These are phyloP conservation scores for Pelagia noctiluca DNA, from an alignment of 30 jellyfish, hydroid and myxozoan species.

Conservation along the genomic window DNA sequence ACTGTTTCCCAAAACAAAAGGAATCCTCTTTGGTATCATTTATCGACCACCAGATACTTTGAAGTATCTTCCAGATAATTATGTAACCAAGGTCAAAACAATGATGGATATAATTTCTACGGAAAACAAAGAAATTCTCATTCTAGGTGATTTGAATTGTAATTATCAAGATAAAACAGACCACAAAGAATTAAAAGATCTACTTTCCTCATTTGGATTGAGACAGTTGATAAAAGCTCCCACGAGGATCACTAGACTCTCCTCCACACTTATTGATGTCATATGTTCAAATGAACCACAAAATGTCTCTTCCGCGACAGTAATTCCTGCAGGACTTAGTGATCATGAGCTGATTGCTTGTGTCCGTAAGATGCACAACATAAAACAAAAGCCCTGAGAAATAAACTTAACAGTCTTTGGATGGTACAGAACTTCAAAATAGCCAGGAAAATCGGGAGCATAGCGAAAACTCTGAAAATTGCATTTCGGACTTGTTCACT, in stretches of 20 bases:
- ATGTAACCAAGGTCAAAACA: slow-evolving; percentile 15
- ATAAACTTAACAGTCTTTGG: no score
- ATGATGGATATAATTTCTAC: slow-evolving; percentile 26
- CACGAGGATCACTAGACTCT: slow-evolving; percentile 53
- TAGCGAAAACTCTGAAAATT: no score
- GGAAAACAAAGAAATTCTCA: slow-evolving; percentile 37
- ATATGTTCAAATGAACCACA: slow-evolving; percentile 19
- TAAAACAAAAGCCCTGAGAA: slow-evolving; percentile 46
- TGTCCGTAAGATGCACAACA: slow-evolving; percentile 64
- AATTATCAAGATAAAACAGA: slow-evolving; percentile 44
- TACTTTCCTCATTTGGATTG: slow-evolving; percentile 35
- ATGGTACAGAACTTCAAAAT: no score
- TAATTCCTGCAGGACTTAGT: slow-evolving; percentile 65
- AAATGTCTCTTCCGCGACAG: slow-evolving; percentile 40
- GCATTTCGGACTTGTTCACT: no score
- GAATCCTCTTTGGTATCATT: slow-evolving; percentile 37
- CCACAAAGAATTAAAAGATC: slow-evolving; percentile 48
- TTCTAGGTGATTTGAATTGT: slow-evolving; percentile 44
- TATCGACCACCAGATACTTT: slow-evolving; percentile 66
- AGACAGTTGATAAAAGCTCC: slow-evolving; percentile 44
- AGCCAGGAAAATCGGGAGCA: no score
- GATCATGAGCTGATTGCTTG: slow-evolving; percentile 73
- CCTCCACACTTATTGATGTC: slow-evolving; percentile 19
- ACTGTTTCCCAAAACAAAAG: slow-evolving; percentile 37
- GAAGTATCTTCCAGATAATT: slow-evolving; percentile 40